Conservation (phyloP, 2,888 invertebrate species). For the Tenthredo scrophulariae region DNA sequence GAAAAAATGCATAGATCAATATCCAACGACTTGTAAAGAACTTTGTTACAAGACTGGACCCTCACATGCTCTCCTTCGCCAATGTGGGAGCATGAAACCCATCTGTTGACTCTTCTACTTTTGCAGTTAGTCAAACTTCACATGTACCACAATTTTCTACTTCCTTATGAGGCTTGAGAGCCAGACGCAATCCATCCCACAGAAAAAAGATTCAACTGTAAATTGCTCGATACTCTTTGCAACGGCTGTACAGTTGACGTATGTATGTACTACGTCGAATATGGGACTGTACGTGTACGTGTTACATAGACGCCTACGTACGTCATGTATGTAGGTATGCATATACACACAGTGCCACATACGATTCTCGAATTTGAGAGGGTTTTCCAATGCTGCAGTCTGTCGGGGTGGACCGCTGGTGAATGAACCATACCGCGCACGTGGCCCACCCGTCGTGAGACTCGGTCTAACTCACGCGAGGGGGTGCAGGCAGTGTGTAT, state of each 20-base stretch:
- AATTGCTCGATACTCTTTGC: neutral
- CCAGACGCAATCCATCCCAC: neutral
- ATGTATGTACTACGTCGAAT: neutral
- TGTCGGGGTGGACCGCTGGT: slow-evolving; percentile 43
- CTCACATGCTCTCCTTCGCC: neutral
- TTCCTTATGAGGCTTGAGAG: neutral
- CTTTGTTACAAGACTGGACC: neutral
- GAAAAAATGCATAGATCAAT: neutral
- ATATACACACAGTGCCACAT: neutral
- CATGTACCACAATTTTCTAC: neutral
- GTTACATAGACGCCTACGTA: neutral
- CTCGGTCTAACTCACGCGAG: slow-evolving; percentile 25
- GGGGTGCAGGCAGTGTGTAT: slow-evolving; percentile 29
- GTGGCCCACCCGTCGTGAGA: slow-evolving; percentile 47
- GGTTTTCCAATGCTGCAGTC: slow-evolving; percentile 22
- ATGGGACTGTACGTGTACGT: slow-evolving; percentile 14
- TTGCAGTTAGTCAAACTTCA: neutral
- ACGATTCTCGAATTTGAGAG: slow-evolving; percentile 33
- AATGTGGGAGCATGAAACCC: neutral
- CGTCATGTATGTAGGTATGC: neutral
- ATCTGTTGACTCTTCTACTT: neutral
- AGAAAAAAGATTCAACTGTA: too few relatives aligned
- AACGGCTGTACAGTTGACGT: neutral
- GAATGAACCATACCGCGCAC: slow-evolving; percentile 44
- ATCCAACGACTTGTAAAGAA: neutral